These are phyloP conservation scores for Sialis lutaria DNA, from an alignment of 2,888 invertebrate genomes.

Conservation along the genomic window DNA sequence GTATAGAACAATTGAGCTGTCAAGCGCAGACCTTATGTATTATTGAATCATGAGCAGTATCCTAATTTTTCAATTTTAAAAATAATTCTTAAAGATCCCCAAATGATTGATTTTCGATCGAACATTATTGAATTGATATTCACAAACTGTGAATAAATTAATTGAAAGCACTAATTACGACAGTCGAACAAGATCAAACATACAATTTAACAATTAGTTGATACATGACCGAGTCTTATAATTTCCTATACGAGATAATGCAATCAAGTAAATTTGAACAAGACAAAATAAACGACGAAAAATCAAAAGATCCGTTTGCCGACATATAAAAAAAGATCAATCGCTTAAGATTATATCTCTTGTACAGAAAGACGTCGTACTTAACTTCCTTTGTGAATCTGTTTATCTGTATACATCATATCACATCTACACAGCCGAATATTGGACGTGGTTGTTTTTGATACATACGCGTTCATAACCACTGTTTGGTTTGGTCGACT, in stretches of 20 bases:
- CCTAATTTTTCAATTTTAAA: too few species aligned
- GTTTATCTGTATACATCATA: slow-evolving; percentile 3
- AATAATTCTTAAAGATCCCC: too few species aligned
- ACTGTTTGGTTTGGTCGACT: slow-evolving; percentile 11
- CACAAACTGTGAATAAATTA: too few species aligned
- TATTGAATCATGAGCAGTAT: too few species aligned
- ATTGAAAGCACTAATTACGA: too few species aligned
- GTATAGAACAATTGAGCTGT: too few species aligned
- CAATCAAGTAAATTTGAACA: neutral
- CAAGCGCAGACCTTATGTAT: too few species aligned
- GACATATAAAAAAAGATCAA: slow-evolving; percentile 7
- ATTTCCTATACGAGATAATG: neutral
- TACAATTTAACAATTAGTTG: neutral
- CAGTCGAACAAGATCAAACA: too few species aligned
- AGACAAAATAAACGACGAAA: neutral
- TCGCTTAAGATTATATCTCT: slow-evolving; percentile 3
- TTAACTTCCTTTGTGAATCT: slow-evolving; percentile 6
- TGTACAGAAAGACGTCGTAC: slow-evolving; percentile 3
- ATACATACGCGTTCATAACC: neutral
- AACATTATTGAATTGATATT: too few species aligned
- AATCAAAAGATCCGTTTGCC: neutral
- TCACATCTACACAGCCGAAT: neutral
- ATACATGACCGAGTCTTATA: neutral
- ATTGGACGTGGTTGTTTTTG: neutral
- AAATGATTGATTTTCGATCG: too few species aligned